These are phyloP conservation scores for Melanocharis versteri DNA, from an alignment of 2,113 vertebrate genomes.

Conservation along the genomic window DNA sequence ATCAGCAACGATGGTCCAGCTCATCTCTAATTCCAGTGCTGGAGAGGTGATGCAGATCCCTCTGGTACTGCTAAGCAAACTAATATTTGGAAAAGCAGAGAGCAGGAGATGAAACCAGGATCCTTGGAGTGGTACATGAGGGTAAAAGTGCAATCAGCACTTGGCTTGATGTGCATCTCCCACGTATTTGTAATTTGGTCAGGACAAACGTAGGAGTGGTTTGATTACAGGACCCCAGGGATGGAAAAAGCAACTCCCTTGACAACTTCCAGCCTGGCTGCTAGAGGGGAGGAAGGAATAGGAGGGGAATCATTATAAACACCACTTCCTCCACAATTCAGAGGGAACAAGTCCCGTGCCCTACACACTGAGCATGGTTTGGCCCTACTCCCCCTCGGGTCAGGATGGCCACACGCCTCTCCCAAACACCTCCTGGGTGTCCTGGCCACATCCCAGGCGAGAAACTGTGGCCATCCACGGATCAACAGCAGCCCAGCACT, in stretches of 20 bases:
- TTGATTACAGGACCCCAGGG: not conserved
- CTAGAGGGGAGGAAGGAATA: not conserved
- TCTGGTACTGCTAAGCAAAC: not conserved
- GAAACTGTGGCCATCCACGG: not conserved
- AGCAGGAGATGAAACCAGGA: not conserved
- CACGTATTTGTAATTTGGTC: not conserved
- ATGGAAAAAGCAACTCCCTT: not conserved
- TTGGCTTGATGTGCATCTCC: not conserved
- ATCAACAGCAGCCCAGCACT: not conserved
- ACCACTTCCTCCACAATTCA: rapidly evolving
- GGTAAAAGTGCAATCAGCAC: not conserved
- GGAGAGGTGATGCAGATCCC: not conserved
- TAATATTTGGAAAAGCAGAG: not conserved
- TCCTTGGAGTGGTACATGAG: too few species aligned
- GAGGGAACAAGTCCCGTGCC: rapidly evolving
- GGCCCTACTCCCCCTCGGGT: not conserved
- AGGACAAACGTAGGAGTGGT: rapidly evolving
- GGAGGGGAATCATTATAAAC: not conserved
- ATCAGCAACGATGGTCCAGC: not conserved
- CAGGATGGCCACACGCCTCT: rapidly evolving
- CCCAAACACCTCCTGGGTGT: not conserved
- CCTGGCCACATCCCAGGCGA: rapidly evolving
- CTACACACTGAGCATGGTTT: not conserved
- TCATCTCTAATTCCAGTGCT: not conserved
- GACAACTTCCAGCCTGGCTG: not conserved